A percentile compares a stretch with the other conserved stretches of the same genome.
Conservation (phyloP, 2,113 vertebrate genomes). For the Mystacornis crossleyi region DNA sequence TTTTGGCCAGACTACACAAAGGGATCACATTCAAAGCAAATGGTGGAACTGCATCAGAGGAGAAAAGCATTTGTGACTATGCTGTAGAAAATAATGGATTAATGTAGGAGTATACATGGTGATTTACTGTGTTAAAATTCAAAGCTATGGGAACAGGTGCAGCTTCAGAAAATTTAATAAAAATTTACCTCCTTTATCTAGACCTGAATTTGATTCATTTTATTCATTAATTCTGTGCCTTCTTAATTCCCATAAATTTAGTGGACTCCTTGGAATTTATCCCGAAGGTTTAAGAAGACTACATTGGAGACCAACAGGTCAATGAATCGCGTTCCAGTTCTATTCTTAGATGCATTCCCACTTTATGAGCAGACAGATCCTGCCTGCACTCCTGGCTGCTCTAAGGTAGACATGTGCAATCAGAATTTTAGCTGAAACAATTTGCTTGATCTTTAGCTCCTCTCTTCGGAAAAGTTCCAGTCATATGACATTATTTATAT, state of each 20-base stretch:
- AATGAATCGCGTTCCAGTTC: background rate
- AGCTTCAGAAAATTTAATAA: background rate
- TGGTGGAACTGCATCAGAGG: background rate
- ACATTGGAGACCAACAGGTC: background rate
- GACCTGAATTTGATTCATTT: background rate
- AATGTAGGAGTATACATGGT: background rate
- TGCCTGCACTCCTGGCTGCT: background rate
- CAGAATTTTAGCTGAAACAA: background rate
- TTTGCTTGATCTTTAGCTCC: slow-evolving; percentile 10
- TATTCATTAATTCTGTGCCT: background rate
- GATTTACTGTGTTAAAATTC: background rate
- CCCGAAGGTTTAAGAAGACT: background rate
- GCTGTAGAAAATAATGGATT: background rate
- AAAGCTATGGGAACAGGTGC: background rate
- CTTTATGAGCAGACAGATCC: background rate
- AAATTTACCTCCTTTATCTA: background rate
- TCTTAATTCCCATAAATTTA: background rate
- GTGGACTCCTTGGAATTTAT: background rate
- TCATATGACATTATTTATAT: slow-evolving; percentile 30
- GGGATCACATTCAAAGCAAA: background rate
- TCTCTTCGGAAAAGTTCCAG: slow-evolving; percentile 28
- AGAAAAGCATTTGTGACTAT: background rate
- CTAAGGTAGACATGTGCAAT: background rate
- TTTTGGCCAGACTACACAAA: slow-evolving; percentile 2
- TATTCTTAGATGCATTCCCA: slow-evolving; percentile 1